phyloP scores from a whole-genome alignment of 1,140 invertebrate genomes.

The Brachionus paranguensis region DNA sequence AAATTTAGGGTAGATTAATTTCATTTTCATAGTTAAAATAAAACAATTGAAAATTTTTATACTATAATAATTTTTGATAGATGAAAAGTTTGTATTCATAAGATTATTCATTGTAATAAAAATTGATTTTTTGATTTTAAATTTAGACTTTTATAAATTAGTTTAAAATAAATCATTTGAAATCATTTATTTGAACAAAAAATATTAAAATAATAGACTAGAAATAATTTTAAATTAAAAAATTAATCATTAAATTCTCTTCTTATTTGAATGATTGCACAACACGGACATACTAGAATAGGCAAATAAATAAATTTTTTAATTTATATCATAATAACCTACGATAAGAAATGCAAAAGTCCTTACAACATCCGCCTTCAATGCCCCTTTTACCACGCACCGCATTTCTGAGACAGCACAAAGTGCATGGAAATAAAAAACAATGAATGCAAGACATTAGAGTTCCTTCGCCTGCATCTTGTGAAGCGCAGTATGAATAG shows the following conservation, averaged over 20 bases:
- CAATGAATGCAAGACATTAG: conserved; percentile 4
- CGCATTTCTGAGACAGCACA: conserved; percentile 5
- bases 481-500: conserved; percentile 21
- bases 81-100: too few species aligned
- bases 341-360: neutral
- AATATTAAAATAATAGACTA: neutral
- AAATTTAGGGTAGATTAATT: too few species aligned
- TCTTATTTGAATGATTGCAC: conserved; percentile 25
- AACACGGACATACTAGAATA: conserved; percentile 31
- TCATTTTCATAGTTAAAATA: too few species aligned
- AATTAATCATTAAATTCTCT: conserved; percentile 37
- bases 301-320: neutral
- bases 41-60: too few species aligned
- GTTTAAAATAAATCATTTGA: neutral
- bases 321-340: neutral
- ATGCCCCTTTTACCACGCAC: neutral
- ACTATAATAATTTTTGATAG: too few species aligned
- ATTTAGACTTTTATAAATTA: too few species aligned
- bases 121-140: too few species aligned
- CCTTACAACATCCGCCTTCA: neutral
- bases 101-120: too few species aligned
- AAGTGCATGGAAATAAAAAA: neutral
- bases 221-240: neutral
- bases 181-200: neutral
- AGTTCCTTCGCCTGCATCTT: conserved; percentile 33